These are phyloP conservation scores for Anseranas semipalmata DNA, from an alignment of 2,113 vertebrate genomes.

Conservation along the genomic window DNA sequence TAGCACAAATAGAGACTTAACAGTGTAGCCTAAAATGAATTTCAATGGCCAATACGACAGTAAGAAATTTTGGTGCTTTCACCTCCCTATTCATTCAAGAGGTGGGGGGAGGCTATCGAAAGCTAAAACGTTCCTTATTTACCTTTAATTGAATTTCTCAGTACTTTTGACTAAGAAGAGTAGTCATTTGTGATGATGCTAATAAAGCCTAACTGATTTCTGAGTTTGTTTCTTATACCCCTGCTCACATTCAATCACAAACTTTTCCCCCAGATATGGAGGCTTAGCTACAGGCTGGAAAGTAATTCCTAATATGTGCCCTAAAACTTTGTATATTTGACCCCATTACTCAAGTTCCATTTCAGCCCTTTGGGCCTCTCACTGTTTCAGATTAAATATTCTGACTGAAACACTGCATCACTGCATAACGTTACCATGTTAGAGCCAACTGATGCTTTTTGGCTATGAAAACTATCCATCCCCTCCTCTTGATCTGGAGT, in stretches of 20 bases:
- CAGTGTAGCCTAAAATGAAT: background rate
- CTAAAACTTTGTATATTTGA: background rate
- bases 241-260: background rate
- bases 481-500: background rate
- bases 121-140: background rate
- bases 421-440: too few species aligned
- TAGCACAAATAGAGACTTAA: background rate
- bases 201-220: background rate
- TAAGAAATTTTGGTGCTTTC: background rate
- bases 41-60: background rate
- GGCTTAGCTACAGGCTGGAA: background rate
- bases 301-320: rapidly evolving
- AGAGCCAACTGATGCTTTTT: background rate
- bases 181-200: background rate
- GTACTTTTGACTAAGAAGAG: background rate
- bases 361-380: background rate
- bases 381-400: background rate
- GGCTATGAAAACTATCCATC: background rate
- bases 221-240: background rate
- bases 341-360: background rate
- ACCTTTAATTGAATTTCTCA: background rate
- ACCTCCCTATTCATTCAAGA: background rate
- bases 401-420: background rate
- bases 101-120: background rate
- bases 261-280: background rate